phyloP scores from a whole-genome alignment of 2,797 vertebrate species.

The Apogon hyalosoma region DNA sequence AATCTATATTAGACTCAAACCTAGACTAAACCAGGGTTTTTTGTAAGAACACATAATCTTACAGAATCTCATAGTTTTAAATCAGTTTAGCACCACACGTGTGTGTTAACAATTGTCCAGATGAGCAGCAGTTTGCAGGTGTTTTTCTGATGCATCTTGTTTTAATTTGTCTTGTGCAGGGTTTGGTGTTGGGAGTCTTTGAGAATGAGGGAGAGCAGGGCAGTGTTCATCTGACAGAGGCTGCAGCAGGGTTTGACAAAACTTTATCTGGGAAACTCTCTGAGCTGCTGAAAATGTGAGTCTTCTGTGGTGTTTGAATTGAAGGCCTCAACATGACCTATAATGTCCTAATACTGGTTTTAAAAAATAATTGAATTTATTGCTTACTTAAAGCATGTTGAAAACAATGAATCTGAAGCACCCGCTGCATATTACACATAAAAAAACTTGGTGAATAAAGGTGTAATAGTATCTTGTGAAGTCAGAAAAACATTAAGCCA shows the following conservation, averaged over 20 bases:
- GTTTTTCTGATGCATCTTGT: neutral
- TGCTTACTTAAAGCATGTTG: no score
- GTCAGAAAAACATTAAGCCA: no score
- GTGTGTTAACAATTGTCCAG: neutral
- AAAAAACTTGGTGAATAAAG: no score
- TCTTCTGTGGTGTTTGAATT: constrained; percentile 18
- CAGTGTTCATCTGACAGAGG: constrained; percentile 83
- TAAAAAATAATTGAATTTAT: neutral
- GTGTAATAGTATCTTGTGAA: no score
- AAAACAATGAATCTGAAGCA: no score
- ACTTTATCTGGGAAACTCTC: constrained; percentile 89
- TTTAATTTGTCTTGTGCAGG: constrained; percentile 76
- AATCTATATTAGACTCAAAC: no score
- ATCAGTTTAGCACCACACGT: no score
- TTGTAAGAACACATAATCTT: no score
- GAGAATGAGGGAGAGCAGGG: constrained; percentile 83
- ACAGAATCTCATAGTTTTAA: no score
- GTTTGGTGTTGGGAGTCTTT: constrained; percentile 92
- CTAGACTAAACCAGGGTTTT: no score
- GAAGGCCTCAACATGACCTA: no score
- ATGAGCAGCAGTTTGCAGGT: neutral
- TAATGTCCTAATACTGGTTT: neutral
- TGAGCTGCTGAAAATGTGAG: constrained; percentile 90
- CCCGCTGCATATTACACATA: no score
- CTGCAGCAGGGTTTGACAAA: constrained; percentile 88